Base-by-base conservation (phyloP, 2,113 vertebrate genomes). In the Periophthalmus modestus region DNA sequence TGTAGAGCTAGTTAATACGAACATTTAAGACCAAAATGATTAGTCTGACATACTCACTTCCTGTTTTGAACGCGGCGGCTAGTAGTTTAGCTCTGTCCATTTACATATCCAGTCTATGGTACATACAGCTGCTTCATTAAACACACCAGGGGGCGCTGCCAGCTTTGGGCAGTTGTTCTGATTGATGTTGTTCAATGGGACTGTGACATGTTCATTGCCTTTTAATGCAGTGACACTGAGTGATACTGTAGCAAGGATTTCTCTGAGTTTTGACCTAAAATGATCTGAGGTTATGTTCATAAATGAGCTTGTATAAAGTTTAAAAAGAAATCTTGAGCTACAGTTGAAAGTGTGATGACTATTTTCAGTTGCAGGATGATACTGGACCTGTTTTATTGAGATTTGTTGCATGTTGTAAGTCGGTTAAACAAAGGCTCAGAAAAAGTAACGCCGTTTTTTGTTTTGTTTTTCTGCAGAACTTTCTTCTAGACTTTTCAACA, bases 131-230 rank as follows among this genome's bases (percentile, higher is more conserved):
- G 47, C 16, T 12, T 0, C 69, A 69, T 81, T 80, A 79, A 68
- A 80, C 52, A 47, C 48, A 62, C 28, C 48, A 69, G 24, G 18
- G 70, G 73, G 69, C 65, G 74, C 74, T 85, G 80, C 70, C 90
- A 82, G 78, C 79, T 87, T 87, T 91, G 87, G 82, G 86, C 89
- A 91, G 92, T 85, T 76, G 85, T 81, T 90, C 91, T 91, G 93
- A 92, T 89, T 91, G 92, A 93, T 91, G 91, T 91, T 90, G 87
- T 75, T 78, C 75, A 58, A 58, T 48, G 76, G 89, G 90, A 91
- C 93, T 90, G 92, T 93, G 90, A 87, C 89, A 92, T 93, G 87
- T 90, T 85, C 75, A 21, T 89, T 74, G 88, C 82, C 69, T 80
- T 50, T 33, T 16, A 67, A 68, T 65, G 73, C 48, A 63, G 66